Evolutionary conservation across 2,113 vertebrate genomes (phyloP).

Genomic region (Ahaetulla prasina): DNA sequence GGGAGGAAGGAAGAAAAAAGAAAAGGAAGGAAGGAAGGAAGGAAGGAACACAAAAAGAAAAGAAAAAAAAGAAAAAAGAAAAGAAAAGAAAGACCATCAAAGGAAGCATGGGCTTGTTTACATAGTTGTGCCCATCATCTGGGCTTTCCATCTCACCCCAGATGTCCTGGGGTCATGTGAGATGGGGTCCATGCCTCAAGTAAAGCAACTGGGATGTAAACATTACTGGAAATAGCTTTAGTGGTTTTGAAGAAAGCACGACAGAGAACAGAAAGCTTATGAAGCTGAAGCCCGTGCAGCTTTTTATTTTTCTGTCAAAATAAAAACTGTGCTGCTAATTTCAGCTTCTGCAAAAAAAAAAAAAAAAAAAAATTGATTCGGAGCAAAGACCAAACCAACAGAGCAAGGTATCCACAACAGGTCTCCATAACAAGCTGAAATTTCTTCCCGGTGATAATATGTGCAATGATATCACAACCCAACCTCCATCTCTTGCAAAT

Average conservation of each 20-base stretch:
- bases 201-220: not conserved
- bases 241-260: not conserved
- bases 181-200: not conserved
- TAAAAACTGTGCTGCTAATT: not conserved
- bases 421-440: not conserved
- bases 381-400: not conserved
- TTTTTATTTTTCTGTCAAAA: not conserved
- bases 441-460: not conserved
- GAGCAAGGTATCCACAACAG: not conserved
- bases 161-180: not conserved
- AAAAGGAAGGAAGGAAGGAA: too few relatives aligned
- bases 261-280: not conserved
- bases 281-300: not conserved
- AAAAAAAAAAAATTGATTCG: not conserved
- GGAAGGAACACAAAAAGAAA: too few relatives aligned
- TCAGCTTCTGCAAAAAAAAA: not conserved
- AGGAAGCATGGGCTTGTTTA: not conserved
- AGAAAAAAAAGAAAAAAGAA: too few relatives aligned
- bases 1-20: too few relatives aligned
- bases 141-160: not conserved
- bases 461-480: not conserved
- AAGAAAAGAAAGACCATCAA: not conserved
- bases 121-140: not conserved
- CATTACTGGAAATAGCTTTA: not conserved
- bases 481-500: not conserved